phyloP scores from a whole-genome alignment of 1,140 invertebrate genomes.

The Zaprionus gabonicus region DNA sequence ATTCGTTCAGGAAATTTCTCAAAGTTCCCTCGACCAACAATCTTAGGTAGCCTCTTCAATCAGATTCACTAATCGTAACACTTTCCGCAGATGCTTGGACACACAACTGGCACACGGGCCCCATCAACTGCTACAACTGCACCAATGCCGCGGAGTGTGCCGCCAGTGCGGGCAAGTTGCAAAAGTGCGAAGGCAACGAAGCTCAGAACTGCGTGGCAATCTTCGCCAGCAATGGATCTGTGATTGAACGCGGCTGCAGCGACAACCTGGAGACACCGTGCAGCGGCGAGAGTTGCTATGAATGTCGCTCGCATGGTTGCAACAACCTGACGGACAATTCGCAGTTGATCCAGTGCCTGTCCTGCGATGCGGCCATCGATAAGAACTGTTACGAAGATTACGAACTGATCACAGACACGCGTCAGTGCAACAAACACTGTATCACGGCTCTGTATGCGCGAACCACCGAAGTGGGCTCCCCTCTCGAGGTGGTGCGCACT shows the following conservation, averaged over 20 bases:
- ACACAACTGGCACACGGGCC: slow-evolving; percentile 67
- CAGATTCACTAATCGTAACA: not conserved
- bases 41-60: not conserved
- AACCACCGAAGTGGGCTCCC: slow-evolving; percentile 48
- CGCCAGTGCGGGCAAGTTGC: slow-evolving; percentile 38
- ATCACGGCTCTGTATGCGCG: slow-evolving; percentile 73
- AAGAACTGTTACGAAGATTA: slow-evolving; percentile 61
- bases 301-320: slow-evolving; percentile 73
- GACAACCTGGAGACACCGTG: slow-evolving; percentile 51
- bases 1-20: not conserved
- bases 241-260: slow-evolving; percentile 72
- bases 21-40: not conserved
- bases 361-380: slow-evolving; percentile 66
- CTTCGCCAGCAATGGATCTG: slow-evolving; percentile 52
- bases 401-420: slow-evolving; percentile 42
- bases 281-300: slow-evolving; percentile 45
- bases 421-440: slow-evolving; percentile 64
- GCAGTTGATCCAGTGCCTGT: slow-evolving; percentile 58
- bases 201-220: slow-evolving; percentile 65
- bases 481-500: slow-evolving; percentile 61
- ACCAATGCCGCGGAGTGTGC: slow-evolving; percentile 49
- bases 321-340: slow-evolving; percentile 50
- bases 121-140: slow-evolving; percentile 73
- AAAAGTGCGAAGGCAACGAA: slow-evolving; percentile 59
- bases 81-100: slow-evolving; percentile 48